Evolutionary conservation across 2,888 invertebrate genomes (phyloP), one percentile per base, ranked within the genome.

Genomic region (Troides oblongomaculatus): DNA sequence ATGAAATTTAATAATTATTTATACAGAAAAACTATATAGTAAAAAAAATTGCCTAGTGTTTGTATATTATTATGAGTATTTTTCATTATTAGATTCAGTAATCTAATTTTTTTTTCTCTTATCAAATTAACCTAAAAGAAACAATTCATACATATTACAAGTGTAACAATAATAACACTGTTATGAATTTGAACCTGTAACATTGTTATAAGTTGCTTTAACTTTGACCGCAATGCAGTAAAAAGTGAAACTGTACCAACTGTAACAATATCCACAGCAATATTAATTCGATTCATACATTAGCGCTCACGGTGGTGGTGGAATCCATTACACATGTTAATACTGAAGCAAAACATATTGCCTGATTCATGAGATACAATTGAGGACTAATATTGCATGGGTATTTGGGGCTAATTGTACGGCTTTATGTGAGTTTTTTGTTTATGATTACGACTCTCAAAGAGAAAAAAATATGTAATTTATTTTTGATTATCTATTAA

Each of bases 351-450:
- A 73, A 77, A 74, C 69, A 57, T 69, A 73, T 80, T 84, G 82
- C 77, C 79, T 78, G 78, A 74, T 78, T 77, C 74, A 72, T 76
- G 75, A 76, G 81, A 82, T 78, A 85, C 84, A 81, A 82, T 79
- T 79, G 77, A 83, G 78, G 81, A 89, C 85, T 89, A 90, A 90
- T 91, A 90, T 92, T 91, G 92, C 92, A 92, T 91, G 91, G 90
- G 86, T 89, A 89, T 86, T 75, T 71, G 70, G 71, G 67, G 64
- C 62, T 30, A 58, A 71, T 64, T 68, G 69, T 72, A 72, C 73
- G 63, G 68, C 70, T 72, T 74, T 73, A 70, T 70, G 69, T 62
- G 71, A 61, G 70, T 46, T 70, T 67, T 66, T 62, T 57, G 56
- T 60, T 36, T 56, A 46, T 14, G 46, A 46, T 14, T 12, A 14